Conservation (phyloP, 2,797 vertebrate species). For the Halcyon badia region DNA sequence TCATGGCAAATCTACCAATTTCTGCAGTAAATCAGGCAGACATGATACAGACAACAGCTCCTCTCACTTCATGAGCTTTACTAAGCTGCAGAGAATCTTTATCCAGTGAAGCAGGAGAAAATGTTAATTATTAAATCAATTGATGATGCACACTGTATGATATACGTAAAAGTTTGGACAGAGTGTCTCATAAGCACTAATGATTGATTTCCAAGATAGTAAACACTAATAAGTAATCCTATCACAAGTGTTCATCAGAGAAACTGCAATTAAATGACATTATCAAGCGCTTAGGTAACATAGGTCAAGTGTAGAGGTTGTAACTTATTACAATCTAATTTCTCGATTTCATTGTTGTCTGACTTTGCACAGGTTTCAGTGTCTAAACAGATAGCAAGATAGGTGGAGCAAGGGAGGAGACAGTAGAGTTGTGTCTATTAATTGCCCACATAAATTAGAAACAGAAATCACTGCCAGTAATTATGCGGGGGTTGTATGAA, state of each 20-base stretch:
- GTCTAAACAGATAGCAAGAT: background rate
- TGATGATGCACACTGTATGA: background rate
- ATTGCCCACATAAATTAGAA: background rate
- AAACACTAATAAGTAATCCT: background rate
- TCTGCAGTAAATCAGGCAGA: background rate
- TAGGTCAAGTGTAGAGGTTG: background rate
- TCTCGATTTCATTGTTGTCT: background rate
- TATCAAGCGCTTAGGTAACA: background rate
- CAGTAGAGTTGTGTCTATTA: background rate
- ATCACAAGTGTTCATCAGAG: background rate
- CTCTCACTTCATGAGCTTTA: background rate
- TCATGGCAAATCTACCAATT: background rate
- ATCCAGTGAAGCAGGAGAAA: background rate
- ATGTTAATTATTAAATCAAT: background rate
- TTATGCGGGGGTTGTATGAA: accelerated
- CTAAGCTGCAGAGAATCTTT: background rate
- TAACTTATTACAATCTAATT: background rate
- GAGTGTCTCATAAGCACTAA: background rate
- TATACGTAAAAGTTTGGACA: background rate
- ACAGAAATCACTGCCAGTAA: background rate
- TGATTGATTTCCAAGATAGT: background rate
- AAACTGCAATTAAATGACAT: background rate
- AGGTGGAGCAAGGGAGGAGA: background rate
- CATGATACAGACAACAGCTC: background rate
- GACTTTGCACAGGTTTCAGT: background rate